Conservation (phyloP, 2,888 invertebrate species). For the Trachelus tabidus region DNA sequence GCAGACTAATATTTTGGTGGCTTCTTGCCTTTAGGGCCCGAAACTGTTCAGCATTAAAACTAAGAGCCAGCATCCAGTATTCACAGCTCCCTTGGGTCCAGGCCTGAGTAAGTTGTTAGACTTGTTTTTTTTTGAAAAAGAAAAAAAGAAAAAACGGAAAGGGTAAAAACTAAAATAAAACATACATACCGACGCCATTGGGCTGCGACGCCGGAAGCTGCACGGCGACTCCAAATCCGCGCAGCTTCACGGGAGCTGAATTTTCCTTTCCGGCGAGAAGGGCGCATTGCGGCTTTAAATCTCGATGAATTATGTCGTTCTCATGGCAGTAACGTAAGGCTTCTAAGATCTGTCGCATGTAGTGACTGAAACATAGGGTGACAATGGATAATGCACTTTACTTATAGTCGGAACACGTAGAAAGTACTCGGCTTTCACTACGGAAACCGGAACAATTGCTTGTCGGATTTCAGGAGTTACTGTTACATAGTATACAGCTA, state of each 20-base stretch:
- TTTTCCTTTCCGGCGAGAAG: constrained; percentile 96
- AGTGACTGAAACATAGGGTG: constrained; percentile 79
- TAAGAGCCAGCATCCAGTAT: background rate
- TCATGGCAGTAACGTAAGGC: constrained; percentile 98
- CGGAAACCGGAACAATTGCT: too few relatives aligned
- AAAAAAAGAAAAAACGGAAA: background rate
- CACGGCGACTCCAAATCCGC: constrained; percentile 96
- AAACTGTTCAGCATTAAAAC: background rate
- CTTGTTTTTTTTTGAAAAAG: background rate
- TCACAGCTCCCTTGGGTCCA: background rate
- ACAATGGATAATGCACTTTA: background rate
- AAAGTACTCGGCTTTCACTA: too few relatives aligned
- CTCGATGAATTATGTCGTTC: constrained; percentile 97
- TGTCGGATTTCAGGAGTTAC: too few relatives aligned
- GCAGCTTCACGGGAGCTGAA: constrained; percentile 97
- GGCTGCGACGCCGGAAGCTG: constrained; percentile 86
- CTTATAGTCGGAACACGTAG: background rate
- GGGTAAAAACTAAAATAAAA: background rate
- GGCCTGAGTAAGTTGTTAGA: background rate
- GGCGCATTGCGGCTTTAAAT: constrained; percentile 97
- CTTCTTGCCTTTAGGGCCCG: background rate
- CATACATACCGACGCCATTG: constrained; percentile 71
- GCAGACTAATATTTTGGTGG: background rate
- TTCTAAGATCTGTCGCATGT: constrained; percentile 98
- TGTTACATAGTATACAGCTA: too few relatives aligned